Evolutionary conservation across 2,113 vertebrate genomes (phyloP).

Genomic region (Bettongia penicillata): DNA sequence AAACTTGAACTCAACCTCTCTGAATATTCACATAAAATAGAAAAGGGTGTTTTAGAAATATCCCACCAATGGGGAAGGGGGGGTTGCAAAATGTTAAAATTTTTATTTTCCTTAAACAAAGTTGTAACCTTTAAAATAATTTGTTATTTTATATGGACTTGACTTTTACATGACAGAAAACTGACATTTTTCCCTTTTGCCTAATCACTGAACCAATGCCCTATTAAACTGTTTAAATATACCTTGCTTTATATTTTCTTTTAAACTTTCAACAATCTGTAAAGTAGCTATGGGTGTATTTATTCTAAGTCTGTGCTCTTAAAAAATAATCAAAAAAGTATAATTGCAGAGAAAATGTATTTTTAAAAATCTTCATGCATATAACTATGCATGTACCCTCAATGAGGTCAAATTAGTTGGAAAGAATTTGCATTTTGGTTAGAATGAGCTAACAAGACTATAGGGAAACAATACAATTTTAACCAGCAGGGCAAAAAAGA

Average conservation of each 20-base stretch:
- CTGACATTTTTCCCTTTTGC: neutral
- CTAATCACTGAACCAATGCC: slow-evolving; percentile 20
- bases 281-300: slow-evolving; percentile 78
- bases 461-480: slow-evolving; percentile 84
- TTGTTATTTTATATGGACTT: slow-evolving; percentile 27
- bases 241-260: slow-evolving; percentile 55
- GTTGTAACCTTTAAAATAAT: slow-evolving; percentile 35
- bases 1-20: slow-evolving; percentile 4
- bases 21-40: neutral
- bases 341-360: slow-evolving; percentile 81
- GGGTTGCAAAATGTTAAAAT: slow-evolving; percentile 25
- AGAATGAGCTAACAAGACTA: slow-evolving; percentile 87
- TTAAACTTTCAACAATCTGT: slow-evolving; percentile 74
- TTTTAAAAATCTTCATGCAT: slow-evolving; percentile 81
- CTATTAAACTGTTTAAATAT: slow-evolving; percentile 75
- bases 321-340: slow-evolving; percentile 83
- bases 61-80: neutral
- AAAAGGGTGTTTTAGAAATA: slow-evolving; percentile 41
- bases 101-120: slow-evolving; percentile 29
- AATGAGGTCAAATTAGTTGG: slow-evolving; percentile 86
- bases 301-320: slow-evolving; percentile 75
- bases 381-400: slow-evolving; percentile 83
- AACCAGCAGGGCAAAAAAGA: slow-evolving; percentile 81
- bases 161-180: slow-evolving; percentile 40
- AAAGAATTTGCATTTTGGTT: slow-evolving; percentile 88